These are phyloP conservation scores for Tinea pellionella DNA, from an alignment of 2,888 invertebrate genomes.

Conservation along the genomic window DNA sequence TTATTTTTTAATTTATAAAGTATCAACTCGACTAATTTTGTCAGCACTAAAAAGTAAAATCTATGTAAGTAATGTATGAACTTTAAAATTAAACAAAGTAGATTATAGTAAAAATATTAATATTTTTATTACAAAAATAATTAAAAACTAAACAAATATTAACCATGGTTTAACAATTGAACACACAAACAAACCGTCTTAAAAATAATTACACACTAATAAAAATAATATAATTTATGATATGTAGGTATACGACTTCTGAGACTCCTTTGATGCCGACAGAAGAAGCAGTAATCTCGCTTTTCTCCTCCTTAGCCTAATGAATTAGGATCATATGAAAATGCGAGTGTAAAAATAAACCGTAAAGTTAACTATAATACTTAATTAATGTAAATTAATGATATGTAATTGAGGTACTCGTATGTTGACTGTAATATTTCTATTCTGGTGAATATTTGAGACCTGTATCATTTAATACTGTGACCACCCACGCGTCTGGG, in stretches of 20 bases:
- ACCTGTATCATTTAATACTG: conserved; percentile 47
- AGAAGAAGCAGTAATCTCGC: not conserved
- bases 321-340: not conserved
- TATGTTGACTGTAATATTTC: not conserved
- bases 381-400: not conserved
- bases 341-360: not conserved
- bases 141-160: not conserved
- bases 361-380: not conserved
- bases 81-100: not conserved
- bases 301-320: not conserved
- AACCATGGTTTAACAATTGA: conserved; percentile 1
- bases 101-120: not conserved
- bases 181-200: not conserved
- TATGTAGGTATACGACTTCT: not conserved
- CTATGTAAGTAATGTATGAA: not conserved
- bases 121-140: not conserved
- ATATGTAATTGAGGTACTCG: not conserved
- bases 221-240: not conserved
- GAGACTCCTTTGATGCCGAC: conserved; percentile 1
- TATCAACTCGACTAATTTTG: too few species aligned
- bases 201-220: not conserved
- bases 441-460: conserved; percentile 48
- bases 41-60: too few species aligned
- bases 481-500: conserved; percentile 52
- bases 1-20: too few species aligned